Evolutionary conservation across 2,888 invertebrate genomes (phyloP), one percentile per base, ranked within the genome.

Genomic region (Sinopyrophorus schimmeli): DNA sequence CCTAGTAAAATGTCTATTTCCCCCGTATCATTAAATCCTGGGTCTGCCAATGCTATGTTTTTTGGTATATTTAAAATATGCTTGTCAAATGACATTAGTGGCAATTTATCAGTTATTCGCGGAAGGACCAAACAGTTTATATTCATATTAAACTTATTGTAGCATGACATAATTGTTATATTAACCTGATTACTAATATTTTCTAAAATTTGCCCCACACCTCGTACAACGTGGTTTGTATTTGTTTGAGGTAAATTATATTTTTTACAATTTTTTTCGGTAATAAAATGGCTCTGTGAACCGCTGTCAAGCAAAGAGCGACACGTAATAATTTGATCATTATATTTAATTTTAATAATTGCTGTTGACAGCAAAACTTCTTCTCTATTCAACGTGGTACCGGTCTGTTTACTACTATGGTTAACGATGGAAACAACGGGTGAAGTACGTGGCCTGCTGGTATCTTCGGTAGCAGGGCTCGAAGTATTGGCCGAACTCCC

Each of bases 1-100:
- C 56, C 59, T 9, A 58, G 20, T 10, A 58, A 31, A 14, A 57
- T 24, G 28, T 58, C 59, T n/a, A 58, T 47, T 5, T 35, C 12
- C 5, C 17, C 39, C n/a, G 55, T 34, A 10, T 15, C 28, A 20
- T 55, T 21, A 47, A 55, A 57, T 1, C 31, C 7, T 7, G 51
- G 44, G 49, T 59, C 60, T n/a, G 58, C 57, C 18, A 59, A 47
- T 6, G 38, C 6, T 18, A 59, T 15, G 23, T 42, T 21, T 1
- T 15, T 18, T 3, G 43, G 47, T 14, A 34, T 35, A 14, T 39
- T 44, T 23, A 48, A 11, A 12, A 16, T 9, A 35, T 53, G 59
- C 30, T 56, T 53, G 2, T 56, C 23, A 32, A 60, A 61, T 10
- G 38, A 42, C 2, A 20, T 5, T 12, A 6, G 10, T 7, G 47